Evolutionary conservation across 1,140 invertebrate species (phyloP).

Genomic region (Cyclina sinensis): DNA sequence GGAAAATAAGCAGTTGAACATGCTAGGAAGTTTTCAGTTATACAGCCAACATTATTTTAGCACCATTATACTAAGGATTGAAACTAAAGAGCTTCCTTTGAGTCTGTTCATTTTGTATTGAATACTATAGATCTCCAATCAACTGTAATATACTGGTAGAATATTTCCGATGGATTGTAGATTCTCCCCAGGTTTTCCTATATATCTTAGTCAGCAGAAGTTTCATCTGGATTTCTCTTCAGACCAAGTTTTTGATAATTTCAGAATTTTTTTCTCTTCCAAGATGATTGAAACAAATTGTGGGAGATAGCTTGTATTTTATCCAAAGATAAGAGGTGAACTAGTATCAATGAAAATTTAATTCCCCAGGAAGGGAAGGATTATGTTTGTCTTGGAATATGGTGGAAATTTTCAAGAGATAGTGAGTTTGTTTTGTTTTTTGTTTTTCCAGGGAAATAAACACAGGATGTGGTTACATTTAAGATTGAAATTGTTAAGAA

Average conservation of each 20-base stretch:
- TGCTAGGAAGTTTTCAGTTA: too few species aligned
- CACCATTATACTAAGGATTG: not conserved
- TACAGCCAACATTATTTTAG: not conserved
- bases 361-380: not conserved
- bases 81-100: not conserved
- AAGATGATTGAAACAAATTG: conserved; percentile 10
- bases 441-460: not conserved
- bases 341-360: not conserved
- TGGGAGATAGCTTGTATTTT: not conserved
- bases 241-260: not conserved
- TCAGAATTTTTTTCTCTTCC: not conserved
- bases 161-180: not conserved
- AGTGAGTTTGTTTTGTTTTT: not conserved
- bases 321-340: not conserved
- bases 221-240: not conserved
- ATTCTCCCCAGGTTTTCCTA: not conserved
- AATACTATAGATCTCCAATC: too few species aligned
- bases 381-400: not conserved
- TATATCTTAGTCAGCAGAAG: not conserved
- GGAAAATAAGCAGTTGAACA: too few species aligned
- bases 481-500: too few species aligned
- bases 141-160: not conserved
- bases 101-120: not conserved
- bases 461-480: not conserved
- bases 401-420: conserved; percentile 6